phyloP scores from a whole-genome alignment of 2,113 vertebrate species.

The Motacilla alba region DNA sequence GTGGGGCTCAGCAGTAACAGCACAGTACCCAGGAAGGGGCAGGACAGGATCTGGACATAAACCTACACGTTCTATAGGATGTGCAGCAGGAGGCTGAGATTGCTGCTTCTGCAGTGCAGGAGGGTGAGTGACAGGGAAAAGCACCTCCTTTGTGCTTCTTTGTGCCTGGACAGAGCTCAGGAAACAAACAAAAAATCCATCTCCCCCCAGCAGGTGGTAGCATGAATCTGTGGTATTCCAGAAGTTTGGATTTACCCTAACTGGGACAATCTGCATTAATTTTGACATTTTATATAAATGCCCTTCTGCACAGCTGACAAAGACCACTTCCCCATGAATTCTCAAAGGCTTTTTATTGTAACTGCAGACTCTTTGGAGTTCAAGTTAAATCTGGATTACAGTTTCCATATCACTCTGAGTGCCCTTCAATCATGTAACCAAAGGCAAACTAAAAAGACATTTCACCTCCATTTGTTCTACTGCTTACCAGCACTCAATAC shows the following conservation, averaged over 20 bases:
- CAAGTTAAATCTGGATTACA: background rate
- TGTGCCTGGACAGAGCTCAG: background rate
- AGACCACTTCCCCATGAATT: rapidly evolving
- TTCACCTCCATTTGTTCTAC: background rate
- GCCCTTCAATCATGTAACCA: background rate
- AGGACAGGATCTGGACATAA: background rate
- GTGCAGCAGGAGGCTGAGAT: background rate
- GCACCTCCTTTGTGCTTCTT: background rate
- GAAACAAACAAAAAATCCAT: background rate
- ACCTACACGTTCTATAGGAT: rapidly evolving
- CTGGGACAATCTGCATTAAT: background rate
- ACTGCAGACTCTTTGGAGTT: background rate
- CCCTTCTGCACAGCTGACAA: background rate
- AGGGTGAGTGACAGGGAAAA: background rate
- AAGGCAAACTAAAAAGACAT: background rate
- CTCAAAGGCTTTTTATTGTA: background rate
- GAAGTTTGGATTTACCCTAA: background rate
- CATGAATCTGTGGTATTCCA: background rate
- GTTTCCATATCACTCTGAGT: background rate
- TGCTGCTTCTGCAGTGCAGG: background rate
- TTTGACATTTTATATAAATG: background rate
- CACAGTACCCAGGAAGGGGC: background rate
- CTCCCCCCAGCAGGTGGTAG: rapidly evolving
- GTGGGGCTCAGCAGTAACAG: rapidly evolving
- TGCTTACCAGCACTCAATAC: background rate